These are phyloP conservation scores for Anas capensis DNA, from an alignment of 2,797 vertebrate genomes.

Conservation along the genomic window DNA sequence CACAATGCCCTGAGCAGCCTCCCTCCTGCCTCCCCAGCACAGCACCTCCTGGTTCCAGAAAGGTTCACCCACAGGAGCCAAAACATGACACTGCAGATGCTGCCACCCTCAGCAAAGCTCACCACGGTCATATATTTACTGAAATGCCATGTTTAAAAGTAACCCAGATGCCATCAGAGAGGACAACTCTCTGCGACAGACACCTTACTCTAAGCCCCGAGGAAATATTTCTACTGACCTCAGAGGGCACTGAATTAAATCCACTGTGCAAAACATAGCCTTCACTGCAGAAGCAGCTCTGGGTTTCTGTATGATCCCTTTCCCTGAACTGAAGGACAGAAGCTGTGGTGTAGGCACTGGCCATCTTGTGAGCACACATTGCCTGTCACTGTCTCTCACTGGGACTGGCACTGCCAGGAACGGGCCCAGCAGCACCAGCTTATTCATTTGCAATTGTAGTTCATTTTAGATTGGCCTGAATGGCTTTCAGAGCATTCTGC, in stretches of 20 bases:
- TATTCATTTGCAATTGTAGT: neutral
- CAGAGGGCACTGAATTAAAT: neutral
- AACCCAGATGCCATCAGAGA: neutral
- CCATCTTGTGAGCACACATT: neutral
- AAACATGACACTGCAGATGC: neutral
- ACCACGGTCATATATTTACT: accelerated
- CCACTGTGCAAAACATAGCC: neutral
- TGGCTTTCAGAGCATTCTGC: neutral
- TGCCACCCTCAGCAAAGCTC: neutral
- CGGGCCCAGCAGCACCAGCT: neutral
- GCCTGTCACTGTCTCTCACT: neutral
- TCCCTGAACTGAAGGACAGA: neutral
- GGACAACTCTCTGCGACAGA: accelerated
- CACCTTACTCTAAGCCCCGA: neutral
- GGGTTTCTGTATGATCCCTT: neutral
- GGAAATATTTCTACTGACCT: neutral
- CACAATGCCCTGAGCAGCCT: accelerated
- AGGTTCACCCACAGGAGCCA: neutral
- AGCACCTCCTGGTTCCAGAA: neutral
- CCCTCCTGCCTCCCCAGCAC: accelerated
- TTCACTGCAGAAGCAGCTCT: neutral
- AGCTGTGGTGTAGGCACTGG: neutral
- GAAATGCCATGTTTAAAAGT: neutral
- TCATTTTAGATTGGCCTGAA: neutral
- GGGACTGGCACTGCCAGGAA: neutral